Evolutionary conservation across 2,113 vertebrate genomes (phyloP).

Genomic region (Albula goreensis): DNA sequence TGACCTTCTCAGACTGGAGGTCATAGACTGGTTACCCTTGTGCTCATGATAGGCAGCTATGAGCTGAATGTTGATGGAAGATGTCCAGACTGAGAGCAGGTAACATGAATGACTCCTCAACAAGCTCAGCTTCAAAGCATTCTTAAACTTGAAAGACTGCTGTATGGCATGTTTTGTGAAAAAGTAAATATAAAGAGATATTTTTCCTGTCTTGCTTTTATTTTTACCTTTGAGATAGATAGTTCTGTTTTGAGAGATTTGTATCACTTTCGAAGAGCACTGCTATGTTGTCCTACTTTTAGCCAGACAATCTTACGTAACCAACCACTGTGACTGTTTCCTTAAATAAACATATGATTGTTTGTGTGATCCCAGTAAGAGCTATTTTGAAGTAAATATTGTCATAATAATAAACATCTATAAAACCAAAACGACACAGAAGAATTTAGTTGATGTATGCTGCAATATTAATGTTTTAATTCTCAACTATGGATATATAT

Average conservation of each 20-base stretch:
- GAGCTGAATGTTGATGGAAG: neutral
- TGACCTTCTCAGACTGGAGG: neutral
- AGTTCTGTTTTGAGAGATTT: neutral
- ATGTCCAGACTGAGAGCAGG: no score
- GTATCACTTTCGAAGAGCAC: neutral
- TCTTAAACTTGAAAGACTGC: neutral
- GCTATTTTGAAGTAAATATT: neutral
- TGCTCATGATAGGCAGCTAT: neutral
- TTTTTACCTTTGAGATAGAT: neutral
- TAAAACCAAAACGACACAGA: neutral
- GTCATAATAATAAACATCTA: neutral
- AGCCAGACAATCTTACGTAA: no score
- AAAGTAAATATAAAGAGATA: neutral
- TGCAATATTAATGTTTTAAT: no score
- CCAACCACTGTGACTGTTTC: neutral
- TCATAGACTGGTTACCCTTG: neutral
- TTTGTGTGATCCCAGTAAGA: neutral
- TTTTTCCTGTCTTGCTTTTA: no score
- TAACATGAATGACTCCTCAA: neutral
- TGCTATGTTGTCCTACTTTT: neutral
- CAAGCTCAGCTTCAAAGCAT: neutral
- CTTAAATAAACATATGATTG: neutral
- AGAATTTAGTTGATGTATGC: neutral
- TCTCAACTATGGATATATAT: no score
- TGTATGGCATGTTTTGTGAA: neutral